Evolutionary conservation across 2,888 invertebrate species (phyloP), one percentile per base, ranked within the genome.

Genomic region (Gymnocheta viridis): DNA sequence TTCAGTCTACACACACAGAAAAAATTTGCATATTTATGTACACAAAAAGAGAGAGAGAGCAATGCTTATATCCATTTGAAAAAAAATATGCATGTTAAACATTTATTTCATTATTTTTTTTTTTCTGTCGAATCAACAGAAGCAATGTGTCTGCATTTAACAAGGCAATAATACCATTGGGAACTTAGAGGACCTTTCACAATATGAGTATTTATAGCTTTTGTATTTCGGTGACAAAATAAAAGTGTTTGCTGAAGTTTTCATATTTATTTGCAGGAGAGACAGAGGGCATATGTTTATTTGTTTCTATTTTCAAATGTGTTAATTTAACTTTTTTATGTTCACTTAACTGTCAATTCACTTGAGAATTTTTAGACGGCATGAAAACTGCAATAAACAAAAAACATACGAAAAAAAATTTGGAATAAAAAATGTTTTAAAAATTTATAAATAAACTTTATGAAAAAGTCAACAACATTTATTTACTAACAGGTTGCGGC

Each of bases 331-430:
- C 54, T 54, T 81, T 81, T 64, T 74, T 47, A 74, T 81, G 67
- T 81, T 81, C 74, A 62, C 81, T 81, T 81, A 54, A 81, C 60
- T 54, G 60, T 69, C 78, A 82, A 62, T 58, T 58, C 62, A 85
- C 73, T 69, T 54, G 72, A 56, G 38, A 78, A 77, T 64, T 64
- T 72, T 54, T 58, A 49, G 10, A 60, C 62, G 70, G n/a, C 27
- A 60, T 67, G 19, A 56, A 56, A 58, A 19, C 24, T 12, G n/a
- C 49, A 58, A 77, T 7, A 69, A 24, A 73, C 17, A 47, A 27
- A 49, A 38, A 5, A 51, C 24, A 54, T 19, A 17, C 0, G 58
- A 29, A 38, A n/a, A 22, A 73, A 51, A 64, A 17, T 54, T 49
- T 64, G 38, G 14, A 62, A 64, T 14, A 49, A 69, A 82, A 44